Conservation (phyloP, 2,888 invertebrate genomes). For the Ormyrus labotus region DNA sequence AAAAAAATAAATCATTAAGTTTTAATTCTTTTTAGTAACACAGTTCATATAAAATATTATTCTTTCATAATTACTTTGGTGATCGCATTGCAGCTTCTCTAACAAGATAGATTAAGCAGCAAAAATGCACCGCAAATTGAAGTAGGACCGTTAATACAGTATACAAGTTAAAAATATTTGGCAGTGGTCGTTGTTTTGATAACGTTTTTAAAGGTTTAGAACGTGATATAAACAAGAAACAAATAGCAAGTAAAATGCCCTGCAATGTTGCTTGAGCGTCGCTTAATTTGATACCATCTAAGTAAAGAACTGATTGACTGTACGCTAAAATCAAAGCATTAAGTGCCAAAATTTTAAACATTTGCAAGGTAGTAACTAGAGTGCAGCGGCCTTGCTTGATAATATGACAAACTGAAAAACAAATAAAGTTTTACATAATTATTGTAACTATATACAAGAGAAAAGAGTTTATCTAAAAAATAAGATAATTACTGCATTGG, state of each 20-base stretch:
- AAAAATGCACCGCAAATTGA: slow-evolving; percentile 97
- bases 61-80: slow-evolving; percentile 78
- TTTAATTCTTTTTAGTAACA: not conserved
- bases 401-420: slow-evolving; percentile 93
- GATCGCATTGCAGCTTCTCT: slow-evolving; percentile 85
- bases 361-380: slow-evolving; percentile 98
- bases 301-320: slow-evolving; percentile 94
- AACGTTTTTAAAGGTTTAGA: slow-evolving; percentile 97
- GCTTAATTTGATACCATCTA: slow-evolving; percentile 98
- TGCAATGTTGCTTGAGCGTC: slow-evolving; percentile 98
- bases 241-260: slow-evolving; percentile 95
- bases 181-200: slow-evolving; percentile 95
- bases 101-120: slow-evolving; percentile 92
- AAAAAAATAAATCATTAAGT: slow-evolving; percentile 17
- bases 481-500: slow-evolving; percentile 87
- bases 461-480: slow-evolving; percentile 30
- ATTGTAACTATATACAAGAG: not conserved
- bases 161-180: slow-evolving; percentile 99
- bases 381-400: slow-evolving; percentile 99
- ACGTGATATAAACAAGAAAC: slow-evolving; percentile 98
- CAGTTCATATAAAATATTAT: not conserved
- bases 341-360: slow-evolving; percentile 99
- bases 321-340: slow-evolving; percentile 98
- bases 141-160: slow-evolving; percentile 95
- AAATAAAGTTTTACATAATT: not conserved